phyloP scores from a whole-genome alignment of 2,113 vertebrate genomes.

The Sylvietta virens region DNA sequence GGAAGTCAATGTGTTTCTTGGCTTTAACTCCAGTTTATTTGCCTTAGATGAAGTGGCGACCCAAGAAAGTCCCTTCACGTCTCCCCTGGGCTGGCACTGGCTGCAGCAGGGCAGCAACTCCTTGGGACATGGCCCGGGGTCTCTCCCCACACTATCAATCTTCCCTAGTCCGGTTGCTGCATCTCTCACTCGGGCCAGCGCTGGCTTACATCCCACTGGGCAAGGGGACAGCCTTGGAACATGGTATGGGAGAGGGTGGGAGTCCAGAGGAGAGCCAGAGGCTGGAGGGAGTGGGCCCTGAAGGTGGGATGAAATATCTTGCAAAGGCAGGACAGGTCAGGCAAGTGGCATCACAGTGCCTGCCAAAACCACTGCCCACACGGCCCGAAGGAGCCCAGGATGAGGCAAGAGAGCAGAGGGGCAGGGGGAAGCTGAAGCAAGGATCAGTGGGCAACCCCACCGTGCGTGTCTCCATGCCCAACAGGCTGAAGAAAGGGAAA shows the following conservation, averaged over 20 bases:
- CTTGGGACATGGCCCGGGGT: background rate
- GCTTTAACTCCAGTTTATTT: slow-evolving; percentile 54
- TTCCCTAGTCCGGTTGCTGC: accelerated
- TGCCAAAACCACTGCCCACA: background rate
- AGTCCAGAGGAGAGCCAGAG: background rate
- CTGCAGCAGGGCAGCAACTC: background rate
- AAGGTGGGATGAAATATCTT: background rate
- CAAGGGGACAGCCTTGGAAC: background rate
- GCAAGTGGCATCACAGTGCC: background rate
- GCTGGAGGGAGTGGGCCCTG: background rate
- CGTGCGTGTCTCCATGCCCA: accelerated
- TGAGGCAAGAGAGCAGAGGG: background rate
- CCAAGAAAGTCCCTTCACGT: background rate
- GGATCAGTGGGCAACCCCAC: background rate
- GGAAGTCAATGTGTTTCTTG: slow-evolving; percentile 72
- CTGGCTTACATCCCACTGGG: background rate
- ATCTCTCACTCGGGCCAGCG: background rate
- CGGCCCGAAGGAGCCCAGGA: accelerated
- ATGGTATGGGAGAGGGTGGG: background rate
- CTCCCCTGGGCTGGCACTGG: background rate
- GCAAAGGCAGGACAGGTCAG: background rate
- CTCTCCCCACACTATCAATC: background rate
- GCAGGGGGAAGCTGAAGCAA: background rate
- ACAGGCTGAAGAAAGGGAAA: accelerated
- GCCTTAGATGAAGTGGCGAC: slow-evolving; percentile 58